Percentiles rank a stretch among this genome's conserved stretches.
phyloP scores from a whole-genome alignment of 2,797 vertebrate species.

The Lepilemur septentrionalis region DNA sequence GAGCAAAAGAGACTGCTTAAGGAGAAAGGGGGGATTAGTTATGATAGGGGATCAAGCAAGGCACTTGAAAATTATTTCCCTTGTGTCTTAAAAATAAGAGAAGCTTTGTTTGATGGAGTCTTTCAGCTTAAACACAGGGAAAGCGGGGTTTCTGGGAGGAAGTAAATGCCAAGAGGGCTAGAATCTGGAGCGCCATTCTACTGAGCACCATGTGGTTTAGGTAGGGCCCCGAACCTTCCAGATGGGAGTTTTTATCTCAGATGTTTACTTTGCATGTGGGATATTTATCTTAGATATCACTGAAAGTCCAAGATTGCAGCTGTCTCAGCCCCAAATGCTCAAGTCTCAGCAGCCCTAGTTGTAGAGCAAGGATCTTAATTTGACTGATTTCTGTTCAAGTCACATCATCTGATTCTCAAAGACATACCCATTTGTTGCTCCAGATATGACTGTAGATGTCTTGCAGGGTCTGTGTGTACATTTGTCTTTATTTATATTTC shows the following conservation, averaged over 20 bases:
- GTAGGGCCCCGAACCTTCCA: neutral
- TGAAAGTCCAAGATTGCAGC: neutral
- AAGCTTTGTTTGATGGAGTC: neutral
- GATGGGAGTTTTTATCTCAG: neutral
- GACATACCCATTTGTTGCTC: neutral
- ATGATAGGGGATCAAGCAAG: neutral
- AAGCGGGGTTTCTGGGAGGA: neutral
- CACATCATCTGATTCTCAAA: neutral
- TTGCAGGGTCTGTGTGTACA: neutral
- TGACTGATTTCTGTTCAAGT: neutral
- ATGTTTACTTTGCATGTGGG: neutral
- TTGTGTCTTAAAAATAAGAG: neutral
- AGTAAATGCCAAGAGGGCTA: neutral
- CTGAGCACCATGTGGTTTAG: fast-evolving
- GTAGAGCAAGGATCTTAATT: neutral
- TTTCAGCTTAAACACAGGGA: neutral
- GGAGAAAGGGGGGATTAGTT: neutral
- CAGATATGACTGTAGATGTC: neutral
- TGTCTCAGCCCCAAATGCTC: neutral
- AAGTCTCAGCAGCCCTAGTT: neutral
- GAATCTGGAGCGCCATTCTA: neutral
- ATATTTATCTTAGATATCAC: neutral
- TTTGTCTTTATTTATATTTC: neutral
- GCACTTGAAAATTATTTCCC: neutral
- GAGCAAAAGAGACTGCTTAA: neutral